Percentiles rank a stretch among this genome's conserved stretches.
These are phyloP conservation scores for Poeciliopsis retropinna DNA, from an alignment of 2,113 vertebrate genomes.

Conservation along the genomic window DNA sequence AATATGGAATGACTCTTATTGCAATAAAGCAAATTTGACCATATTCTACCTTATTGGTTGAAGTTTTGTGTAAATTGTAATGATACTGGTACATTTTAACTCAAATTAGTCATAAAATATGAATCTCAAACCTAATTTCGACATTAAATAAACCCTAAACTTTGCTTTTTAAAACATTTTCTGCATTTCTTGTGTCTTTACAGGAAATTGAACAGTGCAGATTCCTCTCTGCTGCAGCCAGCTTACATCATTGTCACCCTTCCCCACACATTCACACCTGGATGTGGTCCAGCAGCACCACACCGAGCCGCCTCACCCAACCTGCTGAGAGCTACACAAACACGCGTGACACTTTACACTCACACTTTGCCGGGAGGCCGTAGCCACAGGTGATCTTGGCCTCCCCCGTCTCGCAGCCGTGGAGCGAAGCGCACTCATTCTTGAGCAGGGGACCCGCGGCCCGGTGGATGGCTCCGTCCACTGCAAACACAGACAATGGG, in stretches of 20 bases:
- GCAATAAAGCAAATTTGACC: too few relatives aligned
- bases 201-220: background rate
- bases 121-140: background rate
- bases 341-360: constrained; percentile 66
- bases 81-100: too few relatives aligned
- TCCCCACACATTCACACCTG: constrained; percentile 34
- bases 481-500: constrained; percentile 68
- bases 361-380: constrained; percentile 88
- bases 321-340: constrained; percentile 26
- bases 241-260: constrained; percentile 15
- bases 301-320: constrained; percentile 22
- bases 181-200: background rate
- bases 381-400: constrained; percentile 90
- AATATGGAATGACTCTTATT: too few relatives aligned
- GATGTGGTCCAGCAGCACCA: constrained; percentile 21
- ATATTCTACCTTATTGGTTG: too few relatives aligned
- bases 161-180: background rate
- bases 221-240: constrained; percentile 6
- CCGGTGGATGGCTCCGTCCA: constrained; percentile 90
- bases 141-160: background rate
- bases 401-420: constrained; percentile 85
- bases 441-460: constrained; percentile 85
- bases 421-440: constrained; percentile 85
- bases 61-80: too few relatives aligned
- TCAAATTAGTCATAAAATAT: background rate